A percentile compares a stretch with the other conserved stretches of the same genome.
Conservation (phyloP, 2,888 invertebrate species). For the Brenthis daphne region DNA sequence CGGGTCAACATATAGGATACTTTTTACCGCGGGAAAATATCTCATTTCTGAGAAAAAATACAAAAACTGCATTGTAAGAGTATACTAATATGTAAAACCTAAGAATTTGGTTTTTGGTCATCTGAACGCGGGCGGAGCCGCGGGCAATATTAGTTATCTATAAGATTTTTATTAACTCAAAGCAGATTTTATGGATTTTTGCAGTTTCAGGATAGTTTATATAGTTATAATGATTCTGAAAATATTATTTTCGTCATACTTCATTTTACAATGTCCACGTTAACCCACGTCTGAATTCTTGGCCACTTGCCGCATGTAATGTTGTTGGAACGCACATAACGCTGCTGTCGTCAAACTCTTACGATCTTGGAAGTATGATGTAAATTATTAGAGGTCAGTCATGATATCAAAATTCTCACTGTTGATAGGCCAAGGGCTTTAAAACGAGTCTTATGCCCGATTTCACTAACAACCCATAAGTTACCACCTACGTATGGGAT, state of each 20-base stretch:
- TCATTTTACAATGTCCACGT: slow-evolving; percentile 13
- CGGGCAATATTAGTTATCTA: too few species aligned
- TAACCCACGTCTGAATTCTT: slow-evolving; percentile 25
- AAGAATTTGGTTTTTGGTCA: too few species aligned
- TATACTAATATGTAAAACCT: too few species aligned
- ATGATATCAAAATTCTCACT: slow-evolving; percentile 17
- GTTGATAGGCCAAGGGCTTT: slow-evolving; percentile 24
- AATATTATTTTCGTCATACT: slow-evolving; percentile 2
- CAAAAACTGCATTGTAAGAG: too few species aligned
- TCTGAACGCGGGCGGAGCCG: too few species aligned
- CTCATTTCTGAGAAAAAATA: too few species aligned
- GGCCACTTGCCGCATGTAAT: slow-evolving; percentile 25
- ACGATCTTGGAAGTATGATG: slow-evolving; percentile 27
- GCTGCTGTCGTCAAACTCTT: slow-evolving; percentile 19
- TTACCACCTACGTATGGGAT: too few species aligned
- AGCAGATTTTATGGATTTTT: slow-evolving; percentile 8
- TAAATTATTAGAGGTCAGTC: slow-evolving; percentile 27
- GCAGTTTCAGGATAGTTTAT: background rate
- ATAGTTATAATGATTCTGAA: background rate
- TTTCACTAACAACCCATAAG: too few species aligned
- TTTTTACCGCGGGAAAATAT: too few species aligned
- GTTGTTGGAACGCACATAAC: slow-evolving; percentile 17
- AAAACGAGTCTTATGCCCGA: too few species aligned
- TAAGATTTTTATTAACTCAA: too few species aligned
- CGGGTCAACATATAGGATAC: too few species aligned